phyloP scores from a whole-genome alignment of 2,797 vertebrate genomes.

The Oreortyx pictus region DNA sequence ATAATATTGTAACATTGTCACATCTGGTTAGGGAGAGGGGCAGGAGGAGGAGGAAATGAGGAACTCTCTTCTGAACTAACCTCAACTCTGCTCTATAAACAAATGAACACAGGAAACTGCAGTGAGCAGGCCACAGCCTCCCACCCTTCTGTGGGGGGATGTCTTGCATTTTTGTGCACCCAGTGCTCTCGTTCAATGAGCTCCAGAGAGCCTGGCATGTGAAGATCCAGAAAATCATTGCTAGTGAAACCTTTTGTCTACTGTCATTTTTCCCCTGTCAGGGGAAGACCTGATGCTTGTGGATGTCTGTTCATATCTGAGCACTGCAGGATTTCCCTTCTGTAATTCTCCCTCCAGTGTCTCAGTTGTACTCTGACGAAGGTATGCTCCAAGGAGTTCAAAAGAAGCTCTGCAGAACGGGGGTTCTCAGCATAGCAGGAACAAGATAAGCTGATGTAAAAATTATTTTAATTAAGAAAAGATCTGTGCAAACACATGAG shows the following conservation, averaged over 20 bases:
- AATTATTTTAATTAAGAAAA: neutral
- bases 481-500: neutral
- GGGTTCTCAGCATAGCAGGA: neutral
- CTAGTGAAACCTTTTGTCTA: neutral
- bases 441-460: neutral
- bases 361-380: neutral
- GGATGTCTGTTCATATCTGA: neutral
- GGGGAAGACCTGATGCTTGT: neutral
- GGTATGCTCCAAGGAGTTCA: neutral
- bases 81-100: conserved; percentile 32
- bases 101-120: conserved; percentile 33
- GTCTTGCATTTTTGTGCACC: neutral
- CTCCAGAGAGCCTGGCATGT: neutral
- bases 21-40: conserved; percentile 51
- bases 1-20: conserved; percentile 62
- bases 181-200: neutral
- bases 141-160: neutral
- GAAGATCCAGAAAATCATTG: neutral
- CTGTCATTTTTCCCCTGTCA: neutral
- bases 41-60: conserved; percentile 35
- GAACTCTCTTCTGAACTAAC: conserved; percentile 49
- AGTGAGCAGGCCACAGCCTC: neutral
- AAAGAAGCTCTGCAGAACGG: neutral
- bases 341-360: neutral
- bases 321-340: neutral